Evolutionary conservation across 2,888 invertebrate genomes (phyloP), one percentile per base, ranked within the genome.

Genomic region (Oxytorus armatus): DNA sequence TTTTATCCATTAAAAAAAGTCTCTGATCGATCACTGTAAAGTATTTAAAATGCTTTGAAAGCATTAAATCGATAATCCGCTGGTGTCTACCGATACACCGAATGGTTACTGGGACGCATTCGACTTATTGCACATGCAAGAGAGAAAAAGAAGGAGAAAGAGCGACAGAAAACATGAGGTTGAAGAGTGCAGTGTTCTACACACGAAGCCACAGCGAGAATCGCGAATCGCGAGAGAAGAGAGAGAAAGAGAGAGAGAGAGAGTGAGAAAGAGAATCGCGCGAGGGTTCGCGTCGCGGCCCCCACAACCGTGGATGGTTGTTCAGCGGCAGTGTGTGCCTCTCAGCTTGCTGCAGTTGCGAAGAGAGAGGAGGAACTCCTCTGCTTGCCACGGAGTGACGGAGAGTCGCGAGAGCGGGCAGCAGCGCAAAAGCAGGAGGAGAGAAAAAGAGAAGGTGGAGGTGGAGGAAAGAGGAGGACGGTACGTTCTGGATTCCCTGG

Each of bases 391-490:
- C 42, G 51, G 53, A 69, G 69, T 51, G 61, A 63, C 74, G 79
- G 65, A 55, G 47, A 65, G 77, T 68, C 70, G 47, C 78, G 72
- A 39, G 59, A 61, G 59, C 57, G 61, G 72, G 49, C 61, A 61
- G 61, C 49, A 61, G 61, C 49, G 72, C 72, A 51, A 72, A 72
- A 72, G 61, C 49, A 74, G 65, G 59, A 76, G 79, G 84, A 84
- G 81, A 66, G 81, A 79, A 66, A 80, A 77, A 81, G 79, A 73
- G 82, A 77, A 59, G 79, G 82, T 74, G 72, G 81, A 82, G 81
- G 79, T 59, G 55, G 79, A 78, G 83, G 82, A 83, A 79, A 85
- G 87, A 85, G 87, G 85, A 84, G 86, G 85, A 84, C 86, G 81
- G 39, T 65, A 79, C 78, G 75, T 69, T 61, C 72, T 49, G 72